A percentile compares a stretch with the other conserved stretches of the same genome.
Evolutionary conservation across 2,797 vertebrate genomes (phyloP).

Genomic region (Scolopax bukidnonensis): DNA sequence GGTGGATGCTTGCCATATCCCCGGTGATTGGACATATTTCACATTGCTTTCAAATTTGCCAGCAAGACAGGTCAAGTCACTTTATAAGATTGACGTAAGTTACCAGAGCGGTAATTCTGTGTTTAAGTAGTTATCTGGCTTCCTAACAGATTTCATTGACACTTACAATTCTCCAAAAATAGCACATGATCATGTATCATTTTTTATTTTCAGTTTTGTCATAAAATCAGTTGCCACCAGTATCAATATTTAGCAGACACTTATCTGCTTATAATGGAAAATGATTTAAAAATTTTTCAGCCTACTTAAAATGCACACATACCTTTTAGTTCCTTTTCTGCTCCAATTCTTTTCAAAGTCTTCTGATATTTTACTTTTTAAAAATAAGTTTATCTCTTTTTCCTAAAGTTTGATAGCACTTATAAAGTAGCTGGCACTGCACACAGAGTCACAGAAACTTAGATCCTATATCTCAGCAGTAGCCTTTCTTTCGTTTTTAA

Average conservation of each 20-base stretch:
- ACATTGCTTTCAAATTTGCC: neutral
- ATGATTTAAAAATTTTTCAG: neutral
- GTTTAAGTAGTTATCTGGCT: neutral
- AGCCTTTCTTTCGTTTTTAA: neutral
- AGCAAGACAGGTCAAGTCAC: neutral
- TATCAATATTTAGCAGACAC: neutral
- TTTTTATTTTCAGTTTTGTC: neutral
- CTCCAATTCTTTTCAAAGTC: neutral
- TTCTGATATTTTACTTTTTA: neutral
- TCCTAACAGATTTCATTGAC: neutral
- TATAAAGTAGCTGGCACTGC: neutral
- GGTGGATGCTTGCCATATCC: neutral
- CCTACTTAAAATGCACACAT: neutral
- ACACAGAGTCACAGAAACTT: neutral
- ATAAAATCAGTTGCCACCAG: neutral
- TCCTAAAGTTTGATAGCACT: neutral
- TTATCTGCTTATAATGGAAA: neutral
- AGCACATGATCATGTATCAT: rapidly evolving
- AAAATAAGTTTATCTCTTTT: neutral
- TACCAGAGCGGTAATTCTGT: neutral
- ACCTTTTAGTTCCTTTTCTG: neutral
- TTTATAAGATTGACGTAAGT: neutral
- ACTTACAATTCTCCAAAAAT: neutral
- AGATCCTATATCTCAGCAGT: neutral
- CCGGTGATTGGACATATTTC: neutral